These are phyloP conservation scores for Philotrypesis tridentata DNA, from an alignment of 1,140 invertebrate genomes.

Conservation along the genomic window DNA sequence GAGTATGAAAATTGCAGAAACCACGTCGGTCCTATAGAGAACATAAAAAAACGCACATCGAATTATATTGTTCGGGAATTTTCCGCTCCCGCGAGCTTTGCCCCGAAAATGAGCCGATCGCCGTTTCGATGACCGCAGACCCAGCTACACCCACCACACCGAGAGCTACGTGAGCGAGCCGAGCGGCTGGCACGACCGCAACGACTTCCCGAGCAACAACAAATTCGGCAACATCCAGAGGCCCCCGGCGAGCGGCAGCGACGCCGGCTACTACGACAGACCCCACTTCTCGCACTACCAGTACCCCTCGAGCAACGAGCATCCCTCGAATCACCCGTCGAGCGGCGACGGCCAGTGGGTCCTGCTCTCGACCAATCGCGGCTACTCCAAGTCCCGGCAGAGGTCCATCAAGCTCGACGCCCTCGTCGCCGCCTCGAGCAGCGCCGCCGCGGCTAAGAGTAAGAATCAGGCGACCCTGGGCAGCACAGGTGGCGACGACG, in stretches of 20 bases:
- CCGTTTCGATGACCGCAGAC: too few species aligned
- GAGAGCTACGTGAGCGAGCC: conserved; percentile 49
- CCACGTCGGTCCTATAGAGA: too few species aligned
- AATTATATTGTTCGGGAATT: too few species aligned
- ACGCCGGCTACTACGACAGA: conserved; percentile 57
- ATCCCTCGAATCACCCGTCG: conserved; percentile 75
- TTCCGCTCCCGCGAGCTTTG: too few species aligned
- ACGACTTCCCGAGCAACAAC: conserved; percentile 49
- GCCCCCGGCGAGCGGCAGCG: neutral
- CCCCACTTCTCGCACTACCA: conserved; percentile 70
- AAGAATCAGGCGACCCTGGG: conserved; percentile 28
- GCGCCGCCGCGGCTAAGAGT: conserved; percentile 60
- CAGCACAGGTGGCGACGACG: conserved; percentile 48
- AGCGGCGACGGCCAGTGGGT: conserved; percentile 85
- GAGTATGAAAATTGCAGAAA: too few species aligned
- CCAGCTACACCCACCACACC: conserved; percentile 48
- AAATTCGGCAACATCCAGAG: conserved; percentile 39
- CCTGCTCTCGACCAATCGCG: conserved; percentile 83
- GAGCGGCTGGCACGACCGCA: conserved; percentile 63
- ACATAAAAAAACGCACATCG: too few species aligned
- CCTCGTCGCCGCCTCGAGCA: conserved; percentile 71
- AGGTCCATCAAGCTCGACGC: conserved; percentile 70
- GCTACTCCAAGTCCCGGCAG: conserved; percentile 75
- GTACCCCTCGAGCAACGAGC: conserved; percentile 58
- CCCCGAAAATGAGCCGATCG: too few species aligned